Conservation (phyloP, 2,113 vertebrate genomes). For the Lontra canadensis region DNA sequence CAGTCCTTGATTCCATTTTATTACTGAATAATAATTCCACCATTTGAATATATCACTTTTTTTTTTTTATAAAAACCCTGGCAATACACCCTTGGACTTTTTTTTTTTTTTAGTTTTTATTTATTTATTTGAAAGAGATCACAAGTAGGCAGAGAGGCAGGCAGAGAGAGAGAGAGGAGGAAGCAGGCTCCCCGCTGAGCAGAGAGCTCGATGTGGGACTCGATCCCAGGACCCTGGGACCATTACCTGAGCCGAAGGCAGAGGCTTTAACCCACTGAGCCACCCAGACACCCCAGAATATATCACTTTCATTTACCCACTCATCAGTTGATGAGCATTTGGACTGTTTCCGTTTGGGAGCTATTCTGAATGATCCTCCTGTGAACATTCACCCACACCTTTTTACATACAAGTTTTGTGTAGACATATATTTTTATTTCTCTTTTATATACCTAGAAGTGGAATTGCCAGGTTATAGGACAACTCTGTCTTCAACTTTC, state of each 20-base stretch:
- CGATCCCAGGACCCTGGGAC: too few relatives aligned
- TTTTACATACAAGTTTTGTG: background rate
- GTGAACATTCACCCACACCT: background rate
- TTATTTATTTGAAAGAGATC: too few relatives aligned
- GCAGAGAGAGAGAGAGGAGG: too few relatives aligned
- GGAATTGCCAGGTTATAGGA: background rate
- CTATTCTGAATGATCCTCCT: background rate
- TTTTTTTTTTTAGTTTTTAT: too few relatives aligned
- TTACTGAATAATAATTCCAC: background rate
- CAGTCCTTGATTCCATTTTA: background rate
- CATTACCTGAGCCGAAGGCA: too few relatives aligned
- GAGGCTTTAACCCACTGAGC: too few relatives aligned
- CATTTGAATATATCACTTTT: background rate
- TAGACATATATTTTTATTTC: background rate
- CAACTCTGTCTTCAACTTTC: background rate
- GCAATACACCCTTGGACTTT: too few relatives aligned
- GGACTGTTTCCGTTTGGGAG: background rate
- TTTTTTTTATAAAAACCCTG: background rate
- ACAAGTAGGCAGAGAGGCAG: too few relatives aligned
- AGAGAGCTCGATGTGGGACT: too few relatives aligned
- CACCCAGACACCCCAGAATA: background rate
- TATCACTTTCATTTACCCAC: background rate
- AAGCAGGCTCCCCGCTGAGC: too few relatives aligned
- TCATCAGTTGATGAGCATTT: slow-evolving; percentile 1
- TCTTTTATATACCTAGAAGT: background rate